These are phyloP conservation scores for Nycteola revayana DNA, from an alignment of 2,888 invertebrate genomes.

Conservation along the genomic window DNA sequence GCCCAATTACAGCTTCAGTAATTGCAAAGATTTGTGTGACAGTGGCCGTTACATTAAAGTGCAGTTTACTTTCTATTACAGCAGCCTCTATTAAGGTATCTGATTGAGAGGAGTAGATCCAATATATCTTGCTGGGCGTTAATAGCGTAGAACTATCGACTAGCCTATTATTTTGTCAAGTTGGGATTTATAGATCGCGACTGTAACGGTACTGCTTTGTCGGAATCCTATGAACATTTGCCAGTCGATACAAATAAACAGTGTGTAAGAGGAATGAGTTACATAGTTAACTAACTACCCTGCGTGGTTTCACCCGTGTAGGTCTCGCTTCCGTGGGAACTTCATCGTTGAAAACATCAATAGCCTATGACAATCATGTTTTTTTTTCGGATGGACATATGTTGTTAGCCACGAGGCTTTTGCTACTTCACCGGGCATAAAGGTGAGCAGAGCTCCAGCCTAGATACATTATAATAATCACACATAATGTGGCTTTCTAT, in stretches of 20 bases:
- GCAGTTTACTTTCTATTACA: slow-evolving; percentile 48
- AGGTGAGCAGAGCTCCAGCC: too few relatives aligned
- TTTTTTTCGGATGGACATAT: too few relatives aligned
- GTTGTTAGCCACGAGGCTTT: too few relatives aligned
- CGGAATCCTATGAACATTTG: slow-evolving; percentile 33
- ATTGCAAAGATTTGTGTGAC: slow-evolving; percentile 28
- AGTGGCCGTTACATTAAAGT: slow-evolving; percentile 31
- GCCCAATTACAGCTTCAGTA: slow-evolving; percentile 26
- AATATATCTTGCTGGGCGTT: slow-evolving; percentile 79
- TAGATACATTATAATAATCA: too few relatives aligned
- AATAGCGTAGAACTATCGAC: slow-evolving; percentile 74
- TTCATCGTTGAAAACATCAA: too few relatives aligned
- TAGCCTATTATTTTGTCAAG: slow-evolving; percentile 81
- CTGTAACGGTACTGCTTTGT: slow-evolving; percentile 63
- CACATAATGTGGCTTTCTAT: too few relatives aligned
- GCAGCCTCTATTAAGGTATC: slow-evolving; percentile 72
- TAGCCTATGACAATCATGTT: too few relatives aligned
- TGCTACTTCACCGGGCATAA: too few relatives aligned
- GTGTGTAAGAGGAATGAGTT: too few relatives aligned
- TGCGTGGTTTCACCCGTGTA: too few relatives aligned
- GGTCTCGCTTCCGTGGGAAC: too few relatives aligned
- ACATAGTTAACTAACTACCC: too few relatives aligned
- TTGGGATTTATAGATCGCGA: slow-evolving; percentile 73
- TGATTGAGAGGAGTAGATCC: slow-evolving; percentile 74
- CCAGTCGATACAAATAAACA: slow-evolving; percentile 19